Conservation (phyloP, 2,113 vertebrate species). For the Atrichornis clamosus region DNA sequence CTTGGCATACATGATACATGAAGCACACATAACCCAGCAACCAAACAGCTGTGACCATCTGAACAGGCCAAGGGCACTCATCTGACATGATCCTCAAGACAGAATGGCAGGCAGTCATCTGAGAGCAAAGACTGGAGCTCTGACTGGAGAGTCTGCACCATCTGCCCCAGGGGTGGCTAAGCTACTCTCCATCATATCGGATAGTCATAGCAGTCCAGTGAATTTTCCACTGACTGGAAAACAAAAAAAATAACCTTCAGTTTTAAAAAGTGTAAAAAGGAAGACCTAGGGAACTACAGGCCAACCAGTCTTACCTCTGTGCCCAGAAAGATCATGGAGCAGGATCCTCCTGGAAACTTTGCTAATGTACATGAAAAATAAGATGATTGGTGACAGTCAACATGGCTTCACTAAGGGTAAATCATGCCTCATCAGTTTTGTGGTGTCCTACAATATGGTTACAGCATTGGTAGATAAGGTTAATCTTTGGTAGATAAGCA, state of each 20-base stretch:
- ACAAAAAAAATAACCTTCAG: background rate
- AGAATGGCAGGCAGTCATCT: background rate
- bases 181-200: background rate
- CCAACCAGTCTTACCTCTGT: background rate
- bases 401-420: background rate
- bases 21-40: background rate
- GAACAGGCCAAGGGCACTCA: background rate
- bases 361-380: background rate
- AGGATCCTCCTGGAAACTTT: background rate
- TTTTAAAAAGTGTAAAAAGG: background rate
- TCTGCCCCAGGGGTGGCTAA: background rate
- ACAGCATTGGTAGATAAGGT: background rate
- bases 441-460: background rate
- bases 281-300: background rate
- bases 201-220: background rate
- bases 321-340: background rate
- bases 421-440: background rate
- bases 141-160: background rate
- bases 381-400: background rate
- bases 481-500: background rate
- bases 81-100: background rate
- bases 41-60: background rate
- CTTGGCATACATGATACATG: rapidly evolving
- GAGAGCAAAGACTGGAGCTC: background rate
- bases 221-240: background rate